Conservation (phyloP, 2,113 vertebrate species). For the Brienomyrus brachyistius region DNA sequence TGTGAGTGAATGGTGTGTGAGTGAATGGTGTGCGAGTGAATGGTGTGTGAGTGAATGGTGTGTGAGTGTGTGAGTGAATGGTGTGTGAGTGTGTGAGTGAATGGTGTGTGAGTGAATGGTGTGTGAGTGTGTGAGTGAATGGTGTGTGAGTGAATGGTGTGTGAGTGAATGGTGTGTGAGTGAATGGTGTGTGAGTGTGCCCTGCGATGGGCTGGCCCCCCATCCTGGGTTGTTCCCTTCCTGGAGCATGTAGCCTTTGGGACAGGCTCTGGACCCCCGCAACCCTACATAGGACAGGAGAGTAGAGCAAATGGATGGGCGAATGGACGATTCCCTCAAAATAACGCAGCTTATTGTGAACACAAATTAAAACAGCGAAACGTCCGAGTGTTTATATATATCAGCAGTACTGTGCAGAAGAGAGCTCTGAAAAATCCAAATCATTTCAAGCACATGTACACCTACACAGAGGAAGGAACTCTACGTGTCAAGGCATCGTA, state of each 20-base stretch:
- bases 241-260: background rate
- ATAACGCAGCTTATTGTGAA: background rate
- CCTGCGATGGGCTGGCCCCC: background rate
- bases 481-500: background rate
- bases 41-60: background rate
- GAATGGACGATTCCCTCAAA: background rate
- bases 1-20: background rate
- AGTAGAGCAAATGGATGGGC: background rate
- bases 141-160: background rate
- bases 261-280: background rate
- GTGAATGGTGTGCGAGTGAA: no score
- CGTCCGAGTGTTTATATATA: background rate
- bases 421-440: background rate
- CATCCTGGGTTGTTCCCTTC: background rate
- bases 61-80: background rate
- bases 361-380: background rate
- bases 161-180: background rate
- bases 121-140: background rate
- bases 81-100: background rate
- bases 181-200: background rate
- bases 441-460: background rate
- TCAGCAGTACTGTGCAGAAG: background rate
- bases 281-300: background rate
- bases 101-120: background rate
- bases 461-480: background rate